Evolutionary conservation across 2,888 invertebrate species (phyloP).

Genomic region (Linnaemya vulpina): DNA sequence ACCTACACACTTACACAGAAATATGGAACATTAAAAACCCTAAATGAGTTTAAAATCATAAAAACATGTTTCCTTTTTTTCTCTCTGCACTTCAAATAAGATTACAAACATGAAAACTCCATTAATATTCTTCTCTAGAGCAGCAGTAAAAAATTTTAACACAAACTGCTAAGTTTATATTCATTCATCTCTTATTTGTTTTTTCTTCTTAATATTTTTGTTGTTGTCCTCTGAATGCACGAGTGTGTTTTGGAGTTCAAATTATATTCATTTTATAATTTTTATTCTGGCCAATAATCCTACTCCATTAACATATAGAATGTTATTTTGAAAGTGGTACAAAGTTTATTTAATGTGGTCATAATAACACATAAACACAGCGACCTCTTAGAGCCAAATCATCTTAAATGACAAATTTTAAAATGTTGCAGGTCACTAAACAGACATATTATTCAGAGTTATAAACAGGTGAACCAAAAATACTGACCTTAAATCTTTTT

Average conservation of each 20-base stretch:
- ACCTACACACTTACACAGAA: background rate
- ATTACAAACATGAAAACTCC: slow-evolving; percentile 75
- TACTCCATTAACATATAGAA: background rate
- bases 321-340: background rate
- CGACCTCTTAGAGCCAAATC: too few species aligned
- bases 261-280: background rate
- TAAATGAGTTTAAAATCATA: slow-evolving; percentile 52
- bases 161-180: slow-evolving; percentile 27
- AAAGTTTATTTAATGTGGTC: background rate
- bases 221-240: background rate
- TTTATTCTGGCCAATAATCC: background rate
- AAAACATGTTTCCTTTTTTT: slow-evolving; percentile 52
- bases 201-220: background rate
- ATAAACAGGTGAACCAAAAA: too few species aligned
- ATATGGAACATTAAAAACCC: slow-evolving; percentile 2
- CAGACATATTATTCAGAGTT: too few species aligned
- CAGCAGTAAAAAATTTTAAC: slow-evolving; percentile 22
- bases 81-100: slow-evolving; percentile 68
- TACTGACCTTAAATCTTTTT: too few species aligned
- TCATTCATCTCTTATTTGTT: too few species aligned
- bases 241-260: background rate
- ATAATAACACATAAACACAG: too few species aligned
- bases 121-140: slow-evolving; percentile 72
- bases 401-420: too few species aligned
- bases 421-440: too few species aligned